phyloP scores from a whole-genome alignment of 1,140 invertebrate genomes.

The Triops longicaudatus region DNA sequence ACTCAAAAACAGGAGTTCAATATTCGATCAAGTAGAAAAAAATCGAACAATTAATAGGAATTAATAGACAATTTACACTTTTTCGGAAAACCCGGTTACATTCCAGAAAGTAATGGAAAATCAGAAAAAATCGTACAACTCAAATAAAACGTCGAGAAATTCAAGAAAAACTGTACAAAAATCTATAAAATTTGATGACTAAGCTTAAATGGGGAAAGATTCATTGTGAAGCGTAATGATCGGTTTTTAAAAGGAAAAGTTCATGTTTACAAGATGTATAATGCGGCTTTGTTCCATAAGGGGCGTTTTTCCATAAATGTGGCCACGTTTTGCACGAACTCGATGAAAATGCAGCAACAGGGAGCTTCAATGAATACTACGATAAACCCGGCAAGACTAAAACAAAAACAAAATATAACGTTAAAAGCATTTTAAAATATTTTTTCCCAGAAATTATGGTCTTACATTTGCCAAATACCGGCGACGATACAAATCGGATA shows the following conservation, averaged over 20 bases:
- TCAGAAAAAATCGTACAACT: too few species aligned
- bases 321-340: slow-evolving; percentile 76
- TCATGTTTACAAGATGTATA: slow-evolving; percentile 69
- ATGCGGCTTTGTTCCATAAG: slow-evolving; percentile 80
- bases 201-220: too few species aligned
- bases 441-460: slow-evolving; percentile 32
- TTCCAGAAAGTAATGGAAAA: too few species aligned
- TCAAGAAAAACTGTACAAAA: too few species aligned
- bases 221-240: slow-evolving; percentile 27
- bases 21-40: slow-evolving; percentile 33
- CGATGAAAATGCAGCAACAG: slow-evolving; percentile 88
- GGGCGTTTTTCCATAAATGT: slow-evolving; percentile 71
- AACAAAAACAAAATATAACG: slow-evolving; percentile 32
- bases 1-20: slow-evolving; percentile 37
- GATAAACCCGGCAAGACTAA: slow-evolving; percentile 67
- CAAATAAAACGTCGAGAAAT: too few species aligned
- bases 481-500: slow-evolving; percentile 62
- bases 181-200: too few species aligned
- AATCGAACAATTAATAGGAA: too few species aligned
- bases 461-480: slow-evolving; percentile 80
- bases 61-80: too few species aligned
- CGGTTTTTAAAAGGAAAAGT: slow-evolving; percentile 9
- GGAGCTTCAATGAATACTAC: slow-evolving; percentile 83
- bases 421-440: slow-evolving; percentile 17
- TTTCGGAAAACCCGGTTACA: too few species aligned